Evolutionary conservation across 2,113 vertebrate species (phyloP), one percentile per base, ranked within the genome.

Genomic region (Pteropus alecto): DNA sequence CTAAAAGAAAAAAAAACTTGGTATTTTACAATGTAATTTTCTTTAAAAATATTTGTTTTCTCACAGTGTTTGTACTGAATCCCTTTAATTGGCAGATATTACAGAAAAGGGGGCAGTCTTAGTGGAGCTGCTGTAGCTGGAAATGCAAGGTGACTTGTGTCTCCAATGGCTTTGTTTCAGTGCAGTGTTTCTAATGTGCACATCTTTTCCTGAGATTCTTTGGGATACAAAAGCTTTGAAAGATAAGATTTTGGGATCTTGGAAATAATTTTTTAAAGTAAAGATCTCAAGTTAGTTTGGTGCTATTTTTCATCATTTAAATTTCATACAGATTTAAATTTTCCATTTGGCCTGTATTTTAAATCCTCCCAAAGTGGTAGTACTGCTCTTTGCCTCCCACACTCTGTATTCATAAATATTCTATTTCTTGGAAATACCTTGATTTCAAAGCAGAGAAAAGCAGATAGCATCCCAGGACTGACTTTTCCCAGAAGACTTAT

Each of bases 401-500:
- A 95, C 30, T 92, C 38, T 90, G 3, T 87, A 35, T 73, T 93
- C 58, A 95, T 90, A 90, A 96, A 95, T 95, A 97, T 88, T 95
- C 41, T 60, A 91, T 61, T 95, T 95, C 73, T 88, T 95, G 58
- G n/a, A 88, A 97, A 83, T 93, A 82, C 11, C 41, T 94, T 96
- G 87, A 95, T 97, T 77, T 97, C 88, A 87, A 21, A 91, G 67
- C 56, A 93, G 90, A 96, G 92, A 74, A 94, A 94, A 94, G 24
- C 18, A 87, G 30, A 63, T 28, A 93, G n/a, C 24, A 82, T 93
- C 12, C 54, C 0, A 14, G 65, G 11, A 22, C 6, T 70, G 30
- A 56, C 71, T 93, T 85, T 73, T 76, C 77, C 26, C 38, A 76
- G 33, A 60, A 94, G 61, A 70, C 13, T 63, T 35, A 13, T 79